Evolutionary conservation across 2,888 invertebrate genomes (phyloP), one percentile per base, ranked within the genome.

Genomic region (Amorpha juglandis): DNA sequence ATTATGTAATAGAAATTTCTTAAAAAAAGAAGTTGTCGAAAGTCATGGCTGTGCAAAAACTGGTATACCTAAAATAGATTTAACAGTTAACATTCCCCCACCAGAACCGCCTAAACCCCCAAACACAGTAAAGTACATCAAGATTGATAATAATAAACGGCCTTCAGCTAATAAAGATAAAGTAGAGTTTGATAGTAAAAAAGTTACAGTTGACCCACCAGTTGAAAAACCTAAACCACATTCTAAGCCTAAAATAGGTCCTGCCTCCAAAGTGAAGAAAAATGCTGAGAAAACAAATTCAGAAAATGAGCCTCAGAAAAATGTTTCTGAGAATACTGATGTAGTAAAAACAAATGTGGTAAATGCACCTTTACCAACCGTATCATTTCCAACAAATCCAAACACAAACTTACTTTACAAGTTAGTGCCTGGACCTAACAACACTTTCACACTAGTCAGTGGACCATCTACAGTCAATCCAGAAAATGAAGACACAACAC

Each of bases 21-120:
- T 93, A 6, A 91, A 88, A 68, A 89, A 89, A 74, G 88, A 91
- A 63, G 87, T 90, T 2, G 88, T 93, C 0, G 72, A 85, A 74
- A 79, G 82, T 68, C 94, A 94, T 69, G 88, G 82, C 51, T 94
- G 93, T 78, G 89, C 93, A 38, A 92, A 89, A 81, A 89, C 82
- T 72, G 88, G 88, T 67, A 76, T 79, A 14, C 82, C 86, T 19
- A 92, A 90, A 78, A 64, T 80, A 58, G 83, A 87, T 68, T 73
- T 81, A 50, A 76, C 78, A 27, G 86, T 84, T 69, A 78, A 73
- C 33, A 67, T 78, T 35, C 74, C 78, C 33, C 75, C 73, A 1
- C 86, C 83, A 0, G 87, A 86, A 45, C 82, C 85, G 21, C 90
- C 89, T 0, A 91, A 86, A 78, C 74, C 82, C 11, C 69, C 89